A percentile compares a stretch with the other conserved stretches of the same genome.
Evolutionary conservation across 2,888 invertebrate genomes (phyloP).

Genomic region (Cosmorhoe ocellata): DNA sequence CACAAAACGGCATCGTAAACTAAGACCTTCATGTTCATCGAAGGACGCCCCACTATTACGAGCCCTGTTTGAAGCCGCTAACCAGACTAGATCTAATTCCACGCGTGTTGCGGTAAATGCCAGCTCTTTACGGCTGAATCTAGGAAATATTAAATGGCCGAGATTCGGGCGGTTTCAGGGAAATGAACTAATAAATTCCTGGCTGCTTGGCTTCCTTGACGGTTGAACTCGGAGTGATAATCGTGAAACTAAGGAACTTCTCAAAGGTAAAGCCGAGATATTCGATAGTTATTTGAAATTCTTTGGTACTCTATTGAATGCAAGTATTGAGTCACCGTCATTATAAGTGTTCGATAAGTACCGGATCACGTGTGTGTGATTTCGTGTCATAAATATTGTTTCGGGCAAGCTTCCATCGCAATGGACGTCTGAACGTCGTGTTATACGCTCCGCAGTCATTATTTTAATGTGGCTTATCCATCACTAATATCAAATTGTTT

Average conservation of each 20-base stretch:
- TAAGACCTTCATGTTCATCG: conserved; percentile 21
- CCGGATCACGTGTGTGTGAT: conserved; percentile 42
- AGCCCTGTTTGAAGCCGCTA: conserved; percentile 16
- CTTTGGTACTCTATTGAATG: too few species aligned
- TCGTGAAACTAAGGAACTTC: background rate
- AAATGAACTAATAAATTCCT: conserved; percentile 3
- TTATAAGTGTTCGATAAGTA: too few species aligned
- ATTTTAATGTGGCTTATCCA: conserved; percentile 50
- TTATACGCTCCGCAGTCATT: conserved; percentile 46
- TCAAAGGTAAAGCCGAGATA: too few species aligned
- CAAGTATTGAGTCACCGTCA: too few species aligned
- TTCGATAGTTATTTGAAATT: too few species aligned
- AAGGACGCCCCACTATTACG: conserved; percentile 21
- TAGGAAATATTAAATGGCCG: conserved; percentile 17
- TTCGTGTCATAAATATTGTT: conserved; percentile 48
- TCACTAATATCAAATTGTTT: conserved; percentile 43
- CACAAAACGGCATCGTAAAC: conserved; percentile 22
- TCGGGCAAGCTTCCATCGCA: conserved; percentile 62
- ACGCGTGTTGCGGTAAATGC: conserved; percentile 15
- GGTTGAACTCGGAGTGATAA: background rate
- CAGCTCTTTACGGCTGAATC: conserved; percentile 12
- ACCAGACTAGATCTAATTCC: conserved; percentile 24
- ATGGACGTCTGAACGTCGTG: conserved; percentile 49
- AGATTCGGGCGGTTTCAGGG: background rate
- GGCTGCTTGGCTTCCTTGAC: background rate